Evolutionary conservation across 2,888 invertebrate species (phyloP), one percentile per base, ranked within the genome.

Genomic region (Formica aserva): DNA sequence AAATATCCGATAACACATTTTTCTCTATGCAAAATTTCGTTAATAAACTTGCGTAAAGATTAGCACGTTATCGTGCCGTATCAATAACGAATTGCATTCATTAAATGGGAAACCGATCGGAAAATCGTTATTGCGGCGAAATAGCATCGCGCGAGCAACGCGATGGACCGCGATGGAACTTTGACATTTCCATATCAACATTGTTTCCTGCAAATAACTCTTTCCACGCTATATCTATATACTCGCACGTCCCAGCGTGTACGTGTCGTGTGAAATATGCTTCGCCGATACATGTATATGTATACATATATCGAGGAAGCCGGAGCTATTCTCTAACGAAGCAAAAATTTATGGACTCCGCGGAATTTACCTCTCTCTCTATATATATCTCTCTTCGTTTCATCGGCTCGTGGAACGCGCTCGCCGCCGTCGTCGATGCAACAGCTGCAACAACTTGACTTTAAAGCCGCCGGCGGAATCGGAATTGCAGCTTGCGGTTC

Each of bases 281-380:
- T 63, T 9, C 41, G 55, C 1, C 55, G 69, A 52, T 69, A 9
- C 32, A 22, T 35, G 15, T 52, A 57, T 29, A 13, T 55, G n/a
- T n/a, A 41, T 52, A 35, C 35, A 35, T 35, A 5, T 35, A 41
- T 69, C 75, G 75, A n/a, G 35, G 5, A 29, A 29, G 8, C 18
- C 32, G n/a, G 41, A 32, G 77, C 69, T 35, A 55, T 48, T 76
- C 35, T 76, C 75, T 67, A 82, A 82, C 88, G 82, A 78, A 72
- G 83, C 77, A 84, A 88, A 86, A 88, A 88, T 84, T 76, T 80
- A 88, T 82, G 86, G 87, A 86, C 83, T 83, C 45, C 63, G 72
- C 62, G 66, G 75, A 86, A 86, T 72, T 77, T 57, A 32, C 52
- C 48, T 63, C 41, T 80, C 63, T 78, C 63, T 38, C 11, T 38